Evolutionary conservation across 53 echinoderm and acorn worm genomes (phyloP).

Genomic region (Holothuria scabra): DNA sequence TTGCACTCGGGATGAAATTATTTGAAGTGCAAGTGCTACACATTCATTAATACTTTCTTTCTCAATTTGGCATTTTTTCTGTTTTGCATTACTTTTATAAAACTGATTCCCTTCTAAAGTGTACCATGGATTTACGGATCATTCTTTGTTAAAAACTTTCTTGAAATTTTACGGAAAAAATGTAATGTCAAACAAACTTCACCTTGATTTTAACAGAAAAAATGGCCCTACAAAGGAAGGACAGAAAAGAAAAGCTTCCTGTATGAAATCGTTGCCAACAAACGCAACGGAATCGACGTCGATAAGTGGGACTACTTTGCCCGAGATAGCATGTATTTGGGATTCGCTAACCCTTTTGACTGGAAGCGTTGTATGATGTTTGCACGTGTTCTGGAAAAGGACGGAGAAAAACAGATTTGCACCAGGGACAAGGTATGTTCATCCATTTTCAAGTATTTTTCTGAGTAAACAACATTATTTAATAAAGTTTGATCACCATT

Average conservation of each 20-base stretch:
- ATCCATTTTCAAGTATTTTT: neutral
- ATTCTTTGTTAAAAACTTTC: too few species aligned
- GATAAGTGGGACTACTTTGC: conserved; percentile 99
- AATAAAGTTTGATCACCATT: too few species aligned
- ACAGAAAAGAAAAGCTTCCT: conserved; percentile 74
- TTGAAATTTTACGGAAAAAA: too few species aligned
- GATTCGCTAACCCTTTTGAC: conserved; percentile 86
- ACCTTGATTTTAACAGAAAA: too few species aligned
- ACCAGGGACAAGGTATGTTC: conserved; percentile 76
- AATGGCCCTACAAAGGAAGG: conserved; percentile 66
- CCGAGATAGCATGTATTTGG: conserved; percentile 82
- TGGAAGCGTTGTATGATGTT: conserved; percentile 80
- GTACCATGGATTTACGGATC: too few species aligned
- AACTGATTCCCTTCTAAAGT: too few species aligned
- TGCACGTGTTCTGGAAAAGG: conserved; percentile 78
- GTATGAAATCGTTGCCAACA: conserved; percentile 96
- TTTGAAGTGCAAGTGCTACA: too few species aligned
- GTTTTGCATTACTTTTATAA: too few species aligned
- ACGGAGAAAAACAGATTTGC: conserved; percentile 86
- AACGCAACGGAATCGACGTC: conserved; percentile 93
- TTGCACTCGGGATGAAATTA: too few species aligned
- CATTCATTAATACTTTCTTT: too few species aligned
- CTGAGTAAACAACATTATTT: neutral
- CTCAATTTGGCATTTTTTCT: too few species aligned
- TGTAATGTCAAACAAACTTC: too few species aligned